Conservation (phyloP, 2,888 invertebrate genomes). For the Drosophila paranaensis region DNA sequence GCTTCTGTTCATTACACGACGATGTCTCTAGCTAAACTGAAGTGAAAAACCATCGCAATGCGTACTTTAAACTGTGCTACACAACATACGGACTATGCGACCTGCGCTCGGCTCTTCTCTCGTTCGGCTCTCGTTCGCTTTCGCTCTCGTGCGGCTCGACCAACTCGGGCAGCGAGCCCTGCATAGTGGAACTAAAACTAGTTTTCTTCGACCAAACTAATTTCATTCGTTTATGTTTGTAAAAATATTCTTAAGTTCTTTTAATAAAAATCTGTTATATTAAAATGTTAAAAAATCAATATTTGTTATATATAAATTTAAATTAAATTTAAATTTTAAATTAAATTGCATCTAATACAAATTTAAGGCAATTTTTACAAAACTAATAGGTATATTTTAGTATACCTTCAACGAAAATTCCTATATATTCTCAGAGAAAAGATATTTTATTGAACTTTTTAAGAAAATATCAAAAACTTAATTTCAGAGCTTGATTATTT, state of each 20-base stretch:
- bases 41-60: constrained; percentile 72
- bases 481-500: neutral
- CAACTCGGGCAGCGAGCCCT: constrained; percentile 23
- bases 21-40: constrained; percentile 82
- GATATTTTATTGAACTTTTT: neutral
- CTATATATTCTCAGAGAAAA: no score
- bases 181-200: constrained; percentile 19
- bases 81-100: constrained; percentile 43
- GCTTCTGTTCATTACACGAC: constrained; percentile 70
- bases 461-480: neutral
- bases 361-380: neutral
- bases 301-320: no score
- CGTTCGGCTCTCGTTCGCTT: constrained; percentile 11
- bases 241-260: neutral
- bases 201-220: neutral
- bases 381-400: no score
- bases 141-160: constrained; percentile 18
- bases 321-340: no score
- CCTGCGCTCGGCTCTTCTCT: constrained; percentile 34
- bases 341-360: no score
- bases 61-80: constrained; percentile 81
- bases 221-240: neutral
- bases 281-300: no score
- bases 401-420: neutral
- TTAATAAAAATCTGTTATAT: neutral